Conservation (phyloP, 2,888 invertebrate species). For the Hecatera dysodea region DNA sequence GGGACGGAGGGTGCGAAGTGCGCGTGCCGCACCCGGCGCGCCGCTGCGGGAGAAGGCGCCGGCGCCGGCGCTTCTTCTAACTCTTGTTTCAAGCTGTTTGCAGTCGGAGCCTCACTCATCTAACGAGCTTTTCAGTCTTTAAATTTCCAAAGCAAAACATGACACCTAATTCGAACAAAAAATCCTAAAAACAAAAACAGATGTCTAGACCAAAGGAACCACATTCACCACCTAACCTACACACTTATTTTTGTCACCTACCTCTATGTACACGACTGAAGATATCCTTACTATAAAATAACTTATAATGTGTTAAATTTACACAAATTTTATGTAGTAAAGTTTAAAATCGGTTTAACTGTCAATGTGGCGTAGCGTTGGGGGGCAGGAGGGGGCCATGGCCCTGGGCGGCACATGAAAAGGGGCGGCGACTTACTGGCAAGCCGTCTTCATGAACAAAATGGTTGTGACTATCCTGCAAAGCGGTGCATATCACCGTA, state of each 20-base stretch:
- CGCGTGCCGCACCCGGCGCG: neutral
- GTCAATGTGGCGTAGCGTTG: neutral
- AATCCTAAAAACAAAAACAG: neutral
- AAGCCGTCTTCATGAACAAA: neutral
- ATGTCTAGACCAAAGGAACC: neutral
- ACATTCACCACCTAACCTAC: neutral
- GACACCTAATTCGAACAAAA: neutral
- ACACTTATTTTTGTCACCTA: neutral
- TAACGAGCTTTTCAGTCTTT: slow-evolving; percentile 3
- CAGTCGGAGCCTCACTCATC: slow-evolving; percentile 20
- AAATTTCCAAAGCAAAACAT: neutral
- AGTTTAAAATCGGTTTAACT: neutral
- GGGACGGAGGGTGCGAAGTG: neutral
- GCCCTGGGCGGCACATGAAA: neutral
- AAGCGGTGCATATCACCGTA: neutral
- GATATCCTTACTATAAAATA: neutral
- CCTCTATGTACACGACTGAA: neutral
- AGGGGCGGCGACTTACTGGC: neutral
- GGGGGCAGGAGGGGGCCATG: neutral
- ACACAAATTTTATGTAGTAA: neutral
- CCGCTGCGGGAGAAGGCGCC: too few species aligned
- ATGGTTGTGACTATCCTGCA: neutral
- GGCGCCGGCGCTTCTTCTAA: neutral
- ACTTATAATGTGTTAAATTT: neutral
- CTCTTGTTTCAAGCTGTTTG: slow-evolving; percentile 2